Conservation (phyloP, 2,888 invertebrate species). For the Trichopria drosophilae region DNA sequence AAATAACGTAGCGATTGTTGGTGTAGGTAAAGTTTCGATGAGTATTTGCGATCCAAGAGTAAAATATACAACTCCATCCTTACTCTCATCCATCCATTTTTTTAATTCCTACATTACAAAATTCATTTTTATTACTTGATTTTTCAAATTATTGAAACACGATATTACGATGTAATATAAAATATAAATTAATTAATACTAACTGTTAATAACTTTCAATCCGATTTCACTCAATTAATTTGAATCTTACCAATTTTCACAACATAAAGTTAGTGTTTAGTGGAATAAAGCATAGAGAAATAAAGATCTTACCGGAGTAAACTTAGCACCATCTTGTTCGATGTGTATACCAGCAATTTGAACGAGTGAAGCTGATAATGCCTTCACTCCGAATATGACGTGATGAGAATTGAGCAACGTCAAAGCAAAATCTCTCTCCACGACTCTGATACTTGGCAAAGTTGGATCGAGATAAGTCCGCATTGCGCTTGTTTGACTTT, state of each 20-base stretch:
- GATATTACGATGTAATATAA: no score
- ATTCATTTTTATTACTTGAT: no score
- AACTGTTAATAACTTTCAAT: no score
- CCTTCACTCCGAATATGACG: slow-evolving; percentile 58
- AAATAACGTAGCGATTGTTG: slow-evolving; percentile 28
- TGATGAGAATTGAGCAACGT: slow-evolving; percentile 61
- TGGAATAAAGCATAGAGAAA: neutral
- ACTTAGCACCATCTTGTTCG: slow-evolving; percentile 39
- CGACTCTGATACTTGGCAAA: slow-evolving; percentile 53
- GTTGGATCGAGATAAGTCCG: slow-evolving; percentile 39
- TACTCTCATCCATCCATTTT: slow-evolving; percentile 42
- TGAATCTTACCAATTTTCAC: no score
- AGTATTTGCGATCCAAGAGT: slow-evolving; percentile 42
- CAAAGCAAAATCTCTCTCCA: slow-evolving; percentile 59
- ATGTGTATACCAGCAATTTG: slow-evolving; percentile 63
- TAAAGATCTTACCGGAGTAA: slow-evolving; percentile 31
- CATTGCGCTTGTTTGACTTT: no score
- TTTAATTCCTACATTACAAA: slow-evolving; percentile 36
- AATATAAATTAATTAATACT: no score
- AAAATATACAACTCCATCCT: slow-evolving; percentile 43
- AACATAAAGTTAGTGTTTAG: neutral
- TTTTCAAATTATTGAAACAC: no score
- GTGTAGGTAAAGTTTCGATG: slow-evolving; percentile 38
- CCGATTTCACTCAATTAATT: no score
- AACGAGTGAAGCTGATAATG: slow-evolving; percentile 58